Conservation (phyloP, 2,113 vertebrate species). For the Echinops telfairi region DNA sequence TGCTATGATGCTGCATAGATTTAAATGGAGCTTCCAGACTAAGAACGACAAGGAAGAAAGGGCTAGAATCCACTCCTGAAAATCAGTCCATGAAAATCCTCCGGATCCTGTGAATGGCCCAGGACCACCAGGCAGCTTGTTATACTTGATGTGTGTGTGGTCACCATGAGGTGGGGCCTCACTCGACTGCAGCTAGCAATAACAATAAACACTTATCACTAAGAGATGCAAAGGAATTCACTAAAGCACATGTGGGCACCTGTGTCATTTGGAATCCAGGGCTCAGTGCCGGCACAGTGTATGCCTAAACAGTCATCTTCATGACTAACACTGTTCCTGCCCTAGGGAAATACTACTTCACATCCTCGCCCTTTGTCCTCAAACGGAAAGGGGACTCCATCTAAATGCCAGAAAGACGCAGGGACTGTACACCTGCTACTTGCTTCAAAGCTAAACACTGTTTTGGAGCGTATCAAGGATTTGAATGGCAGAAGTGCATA, state of each 20-base stretch:
- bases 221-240: background rate
- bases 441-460: background rate
- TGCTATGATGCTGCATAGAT: background rate
- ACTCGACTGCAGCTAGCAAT: background rate
- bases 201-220: background rate
- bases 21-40: background rate
- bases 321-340: background rate
- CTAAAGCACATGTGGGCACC: background rate
- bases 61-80: background rate
- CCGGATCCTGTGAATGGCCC: background rate
- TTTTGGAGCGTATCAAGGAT: background rate
- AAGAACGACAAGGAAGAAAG: background rate
- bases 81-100: background rate
- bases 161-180: background rate
- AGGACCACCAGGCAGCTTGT: background rate
- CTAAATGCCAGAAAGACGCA: background rate
- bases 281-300: background rate
- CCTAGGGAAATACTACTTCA: background rate
- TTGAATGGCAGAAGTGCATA: slow-evolving; percentile 4
- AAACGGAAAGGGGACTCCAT: background rate
- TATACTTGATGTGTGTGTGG: background rate
- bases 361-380: background rate
- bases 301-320: background rate
- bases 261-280: background rate
- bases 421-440: background rate